Evolutionary conservation across 1,140 invertebrate species (phyloP), one percentile per base, ranked within the genome.

Genomic region (Cardiocondyla obscurior): DNA sequence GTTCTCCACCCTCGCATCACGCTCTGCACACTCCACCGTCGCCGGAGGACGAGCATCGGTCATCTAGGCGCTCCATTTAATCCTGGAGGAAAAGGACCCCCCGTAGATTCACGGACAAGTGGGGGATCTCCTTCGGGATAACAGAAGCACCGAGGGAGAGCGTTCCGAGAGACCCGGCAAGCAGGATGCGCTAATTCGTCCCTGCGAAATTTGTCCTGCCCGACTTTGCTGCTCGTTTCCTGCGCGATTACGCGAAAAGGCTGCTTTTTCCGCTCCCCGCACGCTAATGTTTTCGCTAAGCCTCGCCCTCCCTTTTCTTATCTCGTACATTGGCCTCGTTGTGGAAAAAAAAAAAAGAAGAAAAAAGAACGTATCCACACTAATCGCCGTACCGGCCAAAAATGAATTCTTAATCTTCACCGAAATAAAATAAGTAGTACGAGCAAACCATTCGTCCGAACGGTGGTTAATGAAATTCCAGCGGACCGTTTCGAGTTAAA

Each of bases 1-100:
- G 77, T 83, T 33, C 70, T 67, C 53, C 51, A 64, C 79, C 16
- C 74, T 46, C n/a, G 39, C 51, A 72, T 77, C 77, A 65, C 73
- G 53, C 82, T 39, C 49, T 60, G 60, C 60, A 36, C 73, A 77
- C 72, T 62, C 72, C 57, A 42, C 58, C 36, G n/a, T 22, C 53
- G 22, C 85, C 84, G 64, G 85, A 88, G 87, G 64, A 85, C 89
- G 87, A 90, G 92, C 92, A 93, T 93, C 93, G 93, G 93, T 93
- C 93, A 93, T 93, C 93, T 92, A 93, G 91, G 91, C 93, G 93
- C 91, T 93, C 92, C 92, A 93, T 93, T 93, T 93, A 93, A 93
- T 93, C 92, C 92, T 90, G 87, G 62, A 90, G 90, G 88, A 92
- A 92, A 92, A 91, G 88, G 87, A 92, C 89, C 90, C 90, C 92